Evolutionary conservation across 1,140 invertebrate species (phyloP), one percentile per base, ranked within the genome.

Genomic region (Cyclina sinensis): DNA sequence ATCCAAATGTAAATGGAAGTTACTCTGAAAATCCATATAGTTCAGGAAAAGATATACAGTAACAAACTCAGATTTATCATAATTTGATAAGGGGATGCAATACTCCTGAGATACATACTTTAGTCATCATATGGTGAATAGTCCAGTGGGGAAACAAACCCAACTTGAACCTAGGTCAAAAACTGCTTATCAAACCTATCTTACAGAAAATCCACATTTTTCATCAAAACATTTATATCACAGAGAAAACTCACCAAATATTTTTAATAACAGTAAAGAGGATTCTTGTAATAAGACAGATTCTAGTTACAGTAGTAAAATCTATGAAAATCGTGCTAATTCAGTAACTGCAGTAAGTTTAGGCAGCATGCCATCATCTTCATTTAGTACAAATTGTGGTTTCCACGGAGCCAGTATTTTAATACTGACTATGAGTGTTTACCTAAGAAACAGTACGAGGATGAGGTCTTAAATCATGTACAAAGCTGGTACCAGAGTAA

Each of bases 201-300:
- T 88, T n/a, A 88, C 86, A 7, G 80, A 74, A 30, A 80, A 59
- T 39, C 86, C 65, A 30, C 24, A 81, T n/a, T 88, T 57, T 62
- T 48, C 68, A 0, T 32, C 12, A 14, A 65, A 88, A n/a, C 76
- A 62, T 78, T 30, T 74, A 30, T 68, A 73, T 35, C 59, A 85
- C n/a, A 43, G 89, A 35, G 84, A 90, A 59, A 82, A 70, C 70
- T 81, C 85, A n/a, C 79, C 84, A 14, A 90, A 90, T 37, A 87
- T 81, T 18, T 83, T 78, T 46, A 90, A 86, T 48, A 90, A 88
- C 68, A 81, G 91, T 80, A 88, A 88, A 87, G 89, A 94, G 74
- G 93, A 94, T 76, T 94, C 92, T n/a, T 93, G 94, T 87, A 95
- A 94, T 84, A 95, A 95, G 78, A 94, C 93, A 18, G 94, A 95